These are phyloP conservation scores for Philaenus spumarius DNA, from an alignment of 1,140 invertebrate genomes.

Conservation along the genomic window DNA sequence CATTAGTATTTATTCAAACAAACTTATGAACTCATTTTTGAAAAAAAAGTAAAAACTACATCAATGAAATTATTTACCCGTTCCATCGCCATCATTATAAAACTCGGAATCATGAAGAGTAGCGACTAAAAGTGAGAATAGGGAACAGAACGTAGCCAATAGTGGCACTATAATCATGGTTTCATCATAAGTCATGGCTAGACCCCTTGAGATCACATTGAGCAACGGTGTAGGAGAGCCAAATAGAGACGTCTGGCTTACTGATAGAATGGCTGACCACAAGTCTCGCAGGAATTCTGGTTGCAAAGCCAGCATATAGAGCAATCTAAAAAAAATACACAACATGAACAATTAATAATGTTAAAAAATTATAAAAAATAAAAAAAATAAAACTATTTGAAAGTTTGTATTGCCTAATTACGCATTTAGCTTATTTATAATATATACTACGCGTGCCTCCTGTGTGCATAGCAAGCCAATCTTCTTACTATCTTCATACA, in stretches of 20 bases:
- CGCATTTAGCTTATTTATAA: too few species aligned
- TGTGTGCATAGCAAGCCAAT: too few species aligned
- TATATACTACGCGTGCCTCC: too few species aligned
- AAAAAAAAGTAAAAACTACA: slow-evolving; percentile 8
- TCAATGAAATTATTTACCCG: slow-evolving; percentile 8
- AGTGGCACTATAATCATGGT: slow-evolving; percentile 67
- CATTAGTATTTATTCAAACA: neutral
- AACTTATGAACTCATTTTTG: slow-evolving; percentile 6
- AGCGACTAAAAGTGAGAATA: slow-evolving; percentile 73
- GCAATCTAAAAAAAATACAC: slow-evolving; percentile 52
- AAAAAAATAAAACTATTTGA: too few species aligned
- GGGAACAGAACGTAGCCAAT: slow-evolving; percentile 75
- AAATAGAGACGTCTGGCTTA: slow-evolving; percentile 52
- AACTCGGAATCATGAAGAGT: slow-evolving; percentile 89
- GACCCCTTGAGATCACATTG: slow-evolving; percentile 60
- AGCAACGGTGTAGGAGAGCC: slow-evolving; percentile 58
- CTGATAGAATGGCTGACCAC: slow-evolving; percentile 56
- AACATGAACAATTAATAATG: too few species aligned
- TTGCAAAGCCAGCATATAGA: slow-evolving; percentile 82
- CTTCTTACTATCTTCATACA: too few species aligned
- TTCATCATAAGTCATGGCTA: slow-evolving; percentile 55
- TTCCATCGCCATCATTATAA: slow-evolving; percentile 34
- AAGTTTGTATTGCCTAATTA: too few species aligned
- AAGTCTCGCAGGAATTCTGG: slow-evolving; percentile 71
- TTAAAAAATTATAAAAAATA: too few species aligned